These are phyloP conservation scores for Catocala sponsa DNA, from an alignment of 2,888 invertebrate genomes.

Conservation along the genomic window DNA sequence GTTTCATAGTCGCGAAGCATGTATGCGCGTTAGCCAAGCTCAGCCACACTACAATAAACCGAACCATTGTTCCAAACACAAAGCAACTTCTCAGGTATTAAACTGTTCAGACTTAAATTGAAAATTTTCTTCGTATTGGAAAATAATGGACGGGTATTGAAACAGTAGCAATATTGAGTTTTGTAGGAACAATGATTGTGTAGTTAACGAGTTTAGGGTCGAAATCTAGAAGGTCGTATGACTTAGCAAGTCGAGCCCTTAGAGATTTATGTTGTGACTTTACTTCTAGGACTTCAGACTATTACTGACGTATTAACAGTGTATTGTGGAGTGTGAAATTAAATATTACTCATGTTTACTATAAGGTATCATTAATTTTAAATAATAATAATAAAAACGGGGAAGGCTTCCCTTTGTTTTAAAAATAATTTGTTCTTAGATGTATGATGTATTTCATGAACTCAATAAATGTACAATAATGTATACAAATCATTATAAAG, in stretches of 20 bases:
- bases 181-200: conserved; percentile 40
- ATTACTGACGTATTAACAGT: no score
- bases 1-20: conserved; percentile 26
- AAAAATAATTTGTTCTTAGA: no score
- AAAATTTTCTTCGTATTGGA: conserved; percentile 57
- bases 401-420: no score
- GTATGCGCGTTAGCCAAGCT: conserved; percentile 31
- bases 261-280: no score
- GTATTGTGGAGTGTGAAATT: no score
- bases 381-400: no score
- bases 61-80: conserved; percentile 53
- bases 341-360: no score
- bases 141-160: conserved; percentile 52
- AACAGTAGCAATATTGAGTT: conserved; percentile 48
- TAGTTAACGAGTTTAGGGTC: conserved; percentile 25
- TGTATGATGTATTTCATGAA: no score
- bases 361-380: no score
- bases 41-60: conserved; percentile 50
- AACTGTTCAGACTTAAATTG: conserved; percentile 60
- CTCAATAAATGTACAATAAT: no score
- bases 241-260: background rate
- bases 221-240: background rate
- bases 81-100: conserved; percentile 57
- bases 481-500: no score
- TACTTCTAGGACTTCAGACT: no score